These are phyloP conservation scores for Drosophila nigromelanica DNA, from an alignment of 1,140 invertebrate species.

Conservation along the genomic window DNA sequence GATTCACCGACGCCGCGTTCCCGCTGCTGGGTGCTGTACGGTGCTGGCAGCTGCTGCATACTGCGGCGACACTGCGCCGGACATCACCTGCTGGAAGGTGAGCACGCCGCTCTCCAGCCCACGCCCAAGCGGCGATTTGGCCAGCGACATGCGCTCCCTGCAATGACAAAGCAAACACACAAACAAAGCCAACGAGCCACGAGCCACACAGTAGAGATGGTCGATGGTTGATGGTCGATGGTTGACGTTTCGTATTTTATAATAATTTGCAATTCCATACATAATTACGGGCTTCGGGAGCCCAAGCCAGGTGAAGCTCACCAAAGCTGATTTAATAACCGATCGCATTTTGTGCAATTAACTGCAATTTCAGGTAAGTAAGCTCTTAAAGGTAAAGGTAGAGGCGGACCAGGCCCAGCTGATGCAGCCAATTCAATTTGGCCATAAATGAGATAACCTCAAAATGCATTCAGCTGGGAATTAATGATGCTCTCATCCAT, in stretches of 20 bases:
- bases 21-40: constrained; percentile 35
- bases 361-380: not conserved
- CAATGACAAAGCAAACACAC: constrained; percentile 22
- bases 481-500: too few species aligned
- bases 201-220: not conserved
- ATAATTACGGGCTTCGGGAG: too few species aligned
- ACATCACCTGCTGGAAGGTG: constrained; percentile 80
- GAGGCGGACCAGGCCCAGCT: too few species aligned
- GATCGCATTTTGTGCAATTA: not conserved
- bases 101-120: constrained; percentile 57
- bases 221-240: not conserved
- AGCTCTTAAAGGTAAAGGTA: not conserved
- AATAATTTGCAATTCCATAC: constrained; percentile 19
- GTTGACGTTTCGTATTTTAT: constrained; percentile 3
- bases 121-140: constrained; percentile 60
- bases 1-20: constrained; percentile 65
- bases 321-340: not conserved
- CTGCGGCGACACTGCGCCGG: constrained; percentile 80
- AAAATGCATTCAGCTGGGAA: too few species aligned
- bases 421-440: too few species aligned
- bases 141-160: constrained; percentile 68
- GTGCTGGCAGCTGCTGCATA: constrained; percentile 42
- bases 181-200: not conserved
- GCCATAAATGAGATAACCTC: too few species aligned
- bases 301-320: not conserved